Evolutionary conservation across 2,113 vertebrate species (phyloP), one percentile per base, ranked within the genome.

Genomic region (Rutilus rutilus): DNA sequence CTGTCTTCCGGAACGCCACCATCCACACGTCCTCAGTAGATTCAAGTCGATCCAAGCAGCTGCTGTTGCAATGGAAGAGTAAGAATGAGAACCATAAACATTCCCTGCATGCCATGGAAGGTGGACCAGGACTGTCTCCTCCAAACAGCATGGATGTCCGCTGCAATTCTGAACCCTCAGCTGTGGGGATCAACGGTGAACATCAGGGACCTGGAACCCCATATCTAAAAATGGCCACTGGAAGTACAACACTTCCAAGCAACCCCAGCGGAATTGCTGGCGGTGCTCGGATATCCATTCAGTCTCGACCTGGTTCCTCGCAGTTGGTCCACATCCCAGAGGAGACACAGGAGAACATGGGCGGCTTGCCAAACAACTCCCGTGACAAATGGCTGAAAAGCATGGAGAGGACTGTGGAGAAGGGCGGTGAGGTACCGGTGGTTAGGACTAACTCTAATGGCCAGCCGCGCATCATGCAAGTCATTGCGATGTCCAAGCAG

Each of bases 401-500:
- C 45, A 97, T 97, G 0, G 98, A 99, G 90, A 99, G 97, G 93
- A 96, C 94, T 0, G 94, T 6, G 33, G 81, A 83, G 47, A 83
- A 83, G 50, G 67, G 21, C 0, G 81, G 50, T 0, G 81, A 83
- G 60, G 59, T 30, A 52, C 65, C 85, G 14, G 17, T 93, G 2
- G 96, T 96, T 78, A 93, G 96, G 89, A 96, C 95, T 90, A 96
- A 95, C 3, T 95, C 94, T 88, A 97, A 95, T 1, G 95, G 91
- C 88, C 97, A 98, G 90, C 97, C 97, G 1, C 95, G 97, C 52
- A 96, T 98, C 90, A 96, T 99, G 96, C 98, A 99, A 88, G 97
- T 99, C 17, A 99, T 99, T 54, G 97, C 97, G 50, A 97, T 99
- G 97, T 98, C 97, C 88, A 99, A 99, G 93, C 98, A 99, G 89